Evolutionary conservation across 2,113 vertebrate genomes (phyloP).

Genomic region (Stegostoma tigrinum): DNA sequence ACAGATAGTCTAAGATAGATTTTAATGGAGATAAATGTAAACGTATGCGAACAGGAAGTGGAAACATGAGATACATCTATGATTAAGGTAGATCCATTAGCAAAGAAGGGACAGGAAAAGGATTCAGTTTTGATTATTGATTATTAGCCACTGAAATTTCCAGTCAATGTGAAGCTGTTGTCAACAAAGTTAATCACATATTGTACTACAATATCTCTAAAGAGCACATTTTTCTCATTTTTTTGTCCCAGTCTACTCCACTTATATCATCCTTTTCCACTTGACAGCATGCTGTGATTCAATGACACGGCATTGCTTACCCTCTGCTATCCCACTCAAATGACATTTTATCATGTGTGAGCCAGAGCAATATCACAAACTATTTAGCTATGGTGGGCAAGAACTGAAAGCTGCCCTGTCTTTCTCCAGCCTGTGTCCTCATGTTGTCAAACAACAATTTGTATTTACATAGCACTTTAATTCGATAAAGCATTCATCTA

Average conservation of each 20-base stretch:
- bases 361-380: not conserved
- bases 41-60: not conserved
- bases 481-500: no score
- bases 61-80: not conserved
- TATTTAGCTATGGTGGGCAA: not conserved
- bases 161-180: not conserved
- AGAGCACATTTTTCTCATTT: not conserved
- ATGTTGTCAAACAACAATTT: no score
- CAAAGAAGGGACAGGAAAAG: not conserved
- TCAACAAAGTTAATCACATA: not conserved
- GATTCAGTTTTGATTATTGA: not conserved
- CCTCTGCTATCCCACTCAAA: not conserved
- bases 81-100: not conserved
- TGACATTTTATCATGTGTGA: not conserved
- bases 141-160: not conserved
- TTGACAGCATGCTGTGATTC: not conserved
- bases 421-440: not conserved
- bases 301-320: not conserved
- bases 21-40: not conserved
- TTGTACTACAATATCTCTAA: not conserved
- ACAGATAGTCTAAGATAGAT: not conserved
- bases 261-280: not conserved
- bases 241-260: not conserved
- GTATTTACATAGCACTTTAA: no score
- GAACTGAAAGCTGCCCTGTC: not conserved